Evolutionary conservation across 2,888 invertebrate species (phyloP), one percentile per base, ranked within the genome.

Genomic region (Amphipoea oculea): DNA sequence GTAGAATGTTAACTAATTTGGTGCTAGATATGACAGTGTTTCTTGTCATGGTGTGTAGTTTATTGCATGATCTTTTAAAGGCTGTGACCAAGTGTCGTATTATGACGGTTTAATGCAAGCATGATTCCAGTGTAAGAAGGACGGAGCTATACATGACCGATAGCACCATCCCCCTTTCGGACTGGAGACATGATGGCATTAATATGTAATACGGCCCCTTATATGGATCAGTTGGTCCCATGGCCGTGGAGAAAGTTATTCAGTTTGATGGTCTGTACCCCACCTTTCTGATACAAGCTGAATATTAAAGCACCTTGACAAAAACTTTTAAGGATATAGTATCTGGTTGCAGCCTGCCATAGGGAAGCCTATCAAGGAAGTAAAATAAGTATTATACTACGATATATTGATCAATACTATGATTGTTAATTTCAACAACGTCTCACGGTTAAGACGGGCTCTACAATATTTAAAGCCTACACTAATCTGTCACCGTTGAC

Each of bases 11-110:
- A 45, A 66, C 65, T 51, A 62, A 60, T 42, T 57, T 82, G 85
- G 85, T 86, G 85, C 85, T 86, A 79, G 66, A 51, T 66, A 40
- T 29, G 67, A 68, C 69, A n/a, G 23, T 51, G 17, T 62, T 63
- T 72, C 63, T 65, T 68, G 63, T 84, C 84, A 54, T 69, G n/a
- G 68, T n/a, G 45, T 85, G 45, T 70, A 67, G 62, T 60, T 78
- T 48, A 67, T 57, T 68, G 20, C 48, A 14, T 51, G 20, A 42
- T 48, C 3, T 57, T 73, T 71, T n/a, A 7, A 60, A 40, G 14
- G 36, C 67, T 72, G 51, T 63, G 23, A 65, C 48, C 29, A 42
- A 3, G 51, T 54, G 51, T 20, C 54, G 20, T 20, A 20, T 54
- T 20, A 54, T 20, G 54, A 54, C 20, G 2, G 54, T 54, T 54